A percentile compares a stretch with the other conserved stretches of the same genome.
phyloP scores from a whole-genome alignment of 2,113 vertebrate species.

The Crotophaga sulcirostris region DNA sequence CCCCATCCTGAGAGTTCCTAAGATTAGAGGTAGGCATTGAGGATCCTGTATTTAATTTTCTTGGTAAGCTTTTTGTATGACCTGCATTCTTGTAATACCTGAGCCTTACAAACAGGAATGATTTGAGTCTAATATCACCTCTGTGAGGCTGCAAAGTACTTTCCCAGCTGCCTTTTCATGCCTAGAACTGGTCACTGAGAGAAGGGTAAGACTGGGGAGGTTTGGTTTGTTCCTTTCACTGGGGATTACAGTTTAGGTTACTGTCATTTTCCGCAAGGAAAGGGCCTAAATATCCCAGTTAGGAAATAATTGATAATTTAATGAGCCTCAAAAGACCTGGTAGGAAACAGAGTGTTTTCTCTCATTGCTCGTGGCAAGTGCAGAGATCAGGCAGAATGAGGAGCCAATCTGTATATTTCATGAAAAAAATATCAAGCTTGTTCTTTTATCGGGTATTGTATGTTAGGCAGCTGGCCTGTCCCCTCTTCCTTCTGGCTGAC shows the following conservation, averaged over 20 bases:
- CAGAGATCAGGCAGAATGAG: neutral
- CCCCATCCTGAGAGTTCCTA: neutral
- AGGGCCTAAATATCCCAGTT: neutral
- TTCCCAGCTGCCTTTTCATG: neutral
- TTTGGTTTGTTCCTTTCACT: neutral
- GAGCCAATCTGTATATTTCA: conserved; percentile 17
- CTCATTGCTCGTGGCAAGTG: neutral
- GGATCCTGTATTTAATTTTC: conserved; percentile 16
- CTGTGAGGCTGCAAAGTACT: neutral
- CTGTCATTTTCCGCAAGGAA: neutral
- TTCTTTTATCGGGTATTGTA: neutral
- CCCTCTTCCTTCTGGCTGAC: neutral
- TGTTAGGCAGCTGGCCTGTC: conserved; percentile 2
- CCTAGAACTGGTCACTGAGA: neutral
- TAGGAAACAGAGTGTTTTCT: neutral
- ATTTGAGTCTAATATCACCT: neutral
- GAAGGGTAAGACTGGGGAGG: neutral
- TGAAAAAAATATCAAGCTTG: conserved; percentile 27
- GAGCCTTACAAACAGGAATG: neutral
- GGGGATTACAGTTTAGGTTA: neutral
- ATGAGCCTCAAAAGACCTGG: neutral
- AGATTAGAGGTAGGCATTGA: conserved; percentile 27
- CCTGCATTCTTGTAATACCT: neutral
- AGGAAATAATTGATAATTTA: neutral
- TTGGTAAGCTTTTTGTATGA: conserved; percentile 1